A percentile compares a stretch with the other conserved stretches of the same genome.
Evolutionary conservation across 92 coral and sea anemone genomes (phyloP).

Genomic region (Epizoanthus scotinus): DNA sequence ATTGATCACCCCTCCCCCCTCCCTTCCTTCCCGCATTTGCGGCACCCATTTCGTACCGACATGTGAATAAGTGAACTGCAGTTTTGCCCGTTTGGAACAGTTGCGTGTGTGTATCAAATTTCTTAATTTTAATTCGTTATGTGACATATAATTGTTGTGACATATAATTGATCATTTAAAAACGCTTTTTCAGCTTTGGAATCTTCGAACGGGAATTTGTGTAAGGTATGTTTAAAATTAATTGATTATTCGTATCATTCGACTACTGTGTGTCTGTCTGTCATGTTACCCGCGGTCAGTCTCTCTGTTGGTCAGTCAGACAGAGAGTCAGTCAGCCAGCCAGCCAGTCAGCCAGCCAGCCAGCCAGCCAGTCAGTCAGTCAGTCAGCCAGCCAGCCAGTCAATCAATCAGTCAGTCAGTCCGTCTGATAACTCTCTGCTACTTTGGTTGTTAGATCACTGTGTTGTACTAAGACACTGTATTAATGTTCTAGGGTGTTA

Average conservation of each 20-base stretch:
- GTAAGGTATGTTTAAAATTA: constrained; percentile 52
- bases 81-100: not conserved
- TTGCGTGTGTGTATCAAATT: no score
- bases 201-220: constrained; percentile 80
- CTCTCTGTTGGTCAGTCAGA: not conserved
- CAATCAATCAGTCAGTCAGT: not conserved
- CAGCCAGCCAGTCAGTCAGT: not conserved
- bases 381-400: not conserved
- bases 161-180: not conserved
- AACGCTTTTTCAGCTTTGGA: constrained; percentile 77
- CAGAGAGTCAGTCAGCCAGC: not conserved
- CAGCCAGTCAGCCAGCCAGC: not conserved
- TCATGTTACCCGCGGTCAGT: not conserved
- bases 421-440: not conserved
- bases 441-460: not conserved
- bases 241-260: not conserved
- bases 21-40: not conserved
- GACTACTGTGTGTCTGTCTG: not conserved
- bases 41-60: no score
- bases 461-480: not conserved
- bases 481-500: constrained; percentile 62
- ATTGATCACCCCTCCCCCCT: not conserved
- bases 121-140: no score
- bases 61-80: no score
- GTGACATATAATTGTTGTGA: no score